Evolutionary conservation across 2,113 vertebrate species (phyloP).

Genomic region (Empidonax alnorum): DNA sequence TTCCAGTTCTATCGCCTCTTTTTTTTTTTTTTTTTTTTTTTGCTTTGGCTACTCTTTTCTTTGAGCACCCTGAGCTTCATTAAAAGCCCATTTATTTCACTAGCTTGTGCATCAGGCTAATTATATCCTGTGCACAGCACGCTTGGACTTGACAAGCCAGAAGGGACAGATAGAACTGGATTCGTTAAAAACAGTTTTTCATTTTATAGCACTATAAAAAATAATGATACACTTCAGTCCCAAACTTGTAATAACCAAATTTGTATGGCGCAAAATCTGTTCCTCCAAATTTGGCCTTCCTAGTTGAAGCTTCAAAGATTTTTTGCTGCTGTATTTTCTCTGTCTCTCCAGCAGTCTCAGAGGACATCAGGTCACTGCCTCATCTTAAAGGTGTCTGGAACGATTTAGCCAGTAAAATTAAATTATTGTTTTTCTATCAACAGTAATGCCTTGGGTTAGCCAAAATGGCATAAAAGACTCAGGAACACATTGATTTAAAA

Average conservation of each 20-base stretch:
- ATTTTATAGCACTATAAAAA: conserved; percentile 59
- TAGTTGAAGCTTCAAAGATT: background rate
- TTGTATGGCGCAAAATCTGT: background rate
- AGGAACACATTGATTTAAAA: conserved; percentile 28
- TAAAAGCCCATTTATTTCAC: conserved; percentile 25
- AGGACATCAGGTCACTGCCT: background rate
- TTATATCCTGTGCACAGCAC: conserved; percentile 2
- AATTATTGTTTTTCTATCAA: background rate
- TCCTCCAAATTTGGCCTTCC: conserved; percentile 13
- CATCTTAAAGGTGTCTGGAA: background rate
- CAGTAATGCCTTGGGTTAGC: background rate
- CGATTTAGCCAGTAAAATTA: background rate
- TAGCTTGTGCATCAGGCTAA: conserved; percentile 30
- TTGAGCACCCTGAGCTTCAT: background rate
- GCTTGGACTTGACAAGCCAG: conserved; percentile 8
- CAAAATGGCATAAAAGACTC: background rate
- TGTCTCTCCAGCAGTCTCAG: background rate
- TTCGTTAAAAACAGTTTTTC: conserved; percentile 13
- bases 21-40: background rate
- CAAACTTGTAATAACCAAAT: conserved; percentile 47
- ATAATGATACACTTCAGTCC: conserved; percentile 28
- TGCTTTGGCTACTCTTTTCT: background rate
- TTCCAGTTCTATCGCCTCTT: background rate
- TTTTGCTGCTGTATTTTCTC: background rate
- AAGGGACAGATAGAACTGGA: conserved; percentile 23